Evolutionary conservation across 2,113 vertebrate species (phyloP), one percentile per base, ranked within the genome.

Genomic region (Acanthochromis polyacanthus): DNA sequence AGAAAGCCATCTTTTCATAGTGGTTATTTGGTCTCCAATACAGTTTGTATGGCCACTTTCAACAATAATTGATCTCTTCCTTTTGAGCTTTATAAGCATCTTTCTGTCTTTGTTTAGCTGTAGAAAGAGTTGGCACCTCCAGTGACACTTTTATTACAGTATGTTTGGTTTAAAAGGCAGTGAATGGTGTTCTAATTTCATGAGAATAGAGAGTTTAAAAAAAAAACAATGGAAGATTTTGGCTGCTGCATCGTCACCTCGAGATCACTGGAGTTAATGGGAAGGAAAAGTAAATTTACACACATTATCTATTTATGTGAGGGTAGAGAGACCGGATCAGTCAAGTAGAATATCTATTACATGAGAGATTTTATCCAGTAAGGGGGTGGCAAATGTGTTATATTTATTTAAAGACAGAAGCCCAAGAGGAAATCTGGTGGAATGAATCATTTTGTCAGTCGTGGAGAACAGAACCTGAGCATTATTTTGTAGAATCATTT

Each of bases 401-500:
- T 32, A 46, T 67, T 61, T 80, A 83, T 46, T 82, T 64, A 60
- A 58, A 62, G 40, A 36, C 9, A 36, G 32, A 36, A 36, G 32
- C 32, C 32, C 32, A 36, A 9, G 32, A 36, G 32, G 32, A 36
- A 36, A 36, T 36, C 32, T 36, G 32, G 16, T 43, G 36, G 30
- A 63, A 30, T 46, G 36, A 50, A 62, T 73, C 8, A 46, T 65
- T 68, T 60, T 23, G 30, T 58, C 23, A 55, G 30, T 30, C 6
- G 30, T 30, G 3, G 43, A 10, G 5, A 75, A 32, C 32, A 71
- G 40, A 73, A 62, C 30, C 65, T 62, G 16, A 38, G 36, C 38
- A 22, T 75, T 71, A 65, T 46, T 80, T 81, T 84, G 72, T 59
- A 36, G 30, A 14, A 50, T 68, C 58, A 25, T 75, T 57, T 56